Base-by-base conservation (phyloP, 2,113 vertebrate genomes). In the Oryzias javanicus region DNA sequence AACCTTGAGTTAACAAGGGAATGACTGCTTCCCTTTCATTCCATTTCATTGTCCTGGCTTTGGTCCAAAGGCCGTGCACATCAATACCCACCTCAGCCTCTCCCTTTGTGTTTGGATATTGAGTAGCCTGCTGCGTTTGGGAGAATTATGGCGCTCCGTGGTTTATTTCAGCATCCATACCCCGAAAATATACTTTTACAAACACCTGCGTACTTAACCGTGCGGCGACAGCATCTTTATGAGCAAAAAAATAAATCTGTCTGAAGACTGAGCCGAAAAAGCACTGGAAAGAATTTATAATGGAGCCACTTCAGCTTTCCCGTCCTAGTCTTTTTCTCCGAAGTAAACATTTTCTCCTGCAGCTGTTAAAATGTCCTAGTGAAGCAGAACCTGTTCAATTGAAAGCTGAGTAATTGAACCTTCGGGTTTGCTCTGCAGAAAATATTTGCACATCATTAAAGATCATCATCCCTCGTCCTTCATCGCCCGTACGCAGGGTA, bases 1-100 rank as follows among this genome's bases (percentile, higher is more conserved):
- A 83, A 89, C 87, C 85, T 89, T 87, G 80, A 86, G 72, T 83
- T 74, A 75, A 81, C 64, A 62, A 61, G 53, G 70, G 70, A 64
- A 60, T 69, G 74, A 76, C 68, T 74, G 72, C 76, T 80, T 84
- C 74, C 66, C 78, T 80, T 83, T 82, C 78, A 79, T 79, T 75
- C 54, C 73, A 54, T 84, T 86, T 78, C 71, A 70, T 68, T 55
- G 10, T 25, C 67, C 56, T 83, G 85, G 85, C 74, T 78, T 35
- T 4, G 4, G 57, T 82, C 86, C 86, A 87, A 80, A 80, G 70
- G 78, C 82, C 80, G 78, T 64, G 64, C 72, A 79, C 79, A 82
- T 86, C 85, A 83, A 81, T 85, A 81, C 64, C 60, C 75, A 68
- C 55, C 67, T 20, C 64, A 55, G 67, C 53, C 48, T 63, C 67